Evolutionary conservation across 2,113 vertebrate species (phyloP).

Genomic region (Albula glossodonta): DNA sequence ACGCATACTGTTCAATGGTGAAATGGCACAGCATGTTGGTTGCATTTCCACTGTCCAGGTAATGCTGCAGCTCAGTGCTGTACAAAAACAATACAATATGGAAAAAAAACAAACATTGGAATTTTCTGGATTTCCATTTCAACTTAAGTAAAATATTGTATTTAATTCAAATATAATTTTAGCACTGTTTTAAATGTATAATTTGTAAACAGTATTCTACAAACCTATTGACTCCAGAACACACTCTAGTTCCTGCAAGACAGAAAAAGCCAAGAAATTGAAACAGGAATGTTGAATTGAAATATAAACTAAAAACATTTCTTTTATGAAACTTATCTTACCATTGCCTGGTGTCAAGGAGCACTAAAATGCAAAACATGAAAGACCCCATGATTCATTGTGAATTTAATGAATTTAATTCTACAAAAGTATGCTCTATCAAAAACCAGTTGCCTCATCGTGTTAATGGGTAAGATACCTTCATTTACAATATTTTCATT

Average conservation of each 20-base stretch:
- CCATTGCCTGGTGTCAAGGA: conserved; percentile 48
- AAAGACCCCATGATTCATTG: background rate
- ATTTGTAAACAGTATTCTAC: background rate
- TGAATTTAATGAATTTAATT: background rate
- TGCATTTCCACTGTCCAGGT: conserved; percentile 8
- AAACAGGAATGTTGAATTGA: background rate
- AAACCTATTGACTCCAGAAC: conserved; percentile 62
- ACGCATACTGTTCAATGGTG: conserved; percentile 20
- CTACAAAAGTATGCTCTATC: no score
- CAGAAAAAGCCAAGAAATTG: background rate
- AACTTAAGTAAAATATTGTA: background rate
- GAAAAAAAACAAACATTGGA: no score
- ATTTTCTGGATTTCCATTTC: no score
- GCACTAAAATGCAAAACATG: conserved; percentile 52
- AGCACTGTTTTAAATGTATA: no score
- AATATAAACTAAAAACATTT: background rate
- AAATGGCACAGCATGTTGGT: conserved; percentile 8
- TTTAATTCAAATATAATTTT: background rate
- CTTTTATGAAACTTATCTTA: conserved; percentile 36
- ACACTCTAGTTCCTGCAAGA: conserved; percentile 57
- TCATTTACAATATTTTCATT: no score
- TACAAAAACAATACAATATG: background rate
- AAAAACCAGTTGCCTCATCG: no score
- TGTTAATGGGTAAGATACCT: no score
- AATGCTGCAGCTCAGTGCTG: conserved; percentile 6